Conservation (phyloP, 2,797 vertebrate species). For the Spinibarbus caldwelli region DNA sequence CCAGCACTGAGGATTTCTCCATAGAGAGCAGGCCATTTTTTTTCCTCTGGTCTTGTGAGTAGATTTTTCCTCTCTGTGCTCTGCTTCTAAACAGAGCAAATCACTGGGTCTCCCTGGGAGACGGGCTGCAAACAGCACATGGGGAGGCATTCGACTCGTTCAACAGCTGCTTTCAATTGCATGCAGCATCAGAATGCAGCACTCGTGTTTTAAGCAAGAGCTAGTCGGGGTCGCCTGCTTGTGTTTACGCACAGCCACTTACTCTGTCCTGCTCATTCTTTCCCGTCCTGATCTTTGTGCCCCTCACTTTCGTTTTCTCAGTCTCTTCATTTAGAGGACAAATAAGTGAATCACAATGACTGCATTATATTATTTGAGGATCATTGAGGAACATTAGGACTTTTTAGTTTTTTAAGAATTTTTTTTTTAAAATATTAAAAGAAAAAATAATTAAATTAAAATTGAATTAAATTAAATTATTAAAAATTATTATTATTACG, state of each 20-base stretch:
- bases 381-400: too few species aligned
- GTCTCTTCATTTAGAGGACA: background rate
- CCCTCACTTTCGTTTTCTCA: background rate
- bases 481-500: background rate
- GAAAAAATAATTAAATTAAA: too few species aligned
- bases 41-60: constrained; percentile 77
- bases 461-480: too few species aligned
- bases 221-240: background rate
- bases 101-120: constrained; percentile 76
- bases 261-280: background rate
- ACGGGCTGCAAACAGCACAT: constrained; percentile 74
- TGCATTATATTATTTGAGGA: background rate
- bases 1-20: constrained; percentile 21
- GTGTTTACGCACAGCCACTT: background rate
- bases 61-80: constrained; percentile 79
- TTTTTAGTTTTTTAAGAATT: background rate
- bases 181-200: constrained; percentile 63
- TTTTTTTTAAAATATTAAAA: background rate
- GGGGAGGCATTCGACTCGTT: constrained; percentile 68
- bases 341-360: background rate
- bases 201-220: constrained; percentile 14
- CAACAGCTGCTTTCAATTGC: constrained; percentile 84
- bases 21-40: constrained; percentile 70
- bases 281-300: background rate
- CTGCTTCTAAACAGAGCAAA: constrained; percentile 75